phyloP scores from a whole-genome alignment of 1,140 invertebrate genomes.

The Watersipora subatra region DNA sequence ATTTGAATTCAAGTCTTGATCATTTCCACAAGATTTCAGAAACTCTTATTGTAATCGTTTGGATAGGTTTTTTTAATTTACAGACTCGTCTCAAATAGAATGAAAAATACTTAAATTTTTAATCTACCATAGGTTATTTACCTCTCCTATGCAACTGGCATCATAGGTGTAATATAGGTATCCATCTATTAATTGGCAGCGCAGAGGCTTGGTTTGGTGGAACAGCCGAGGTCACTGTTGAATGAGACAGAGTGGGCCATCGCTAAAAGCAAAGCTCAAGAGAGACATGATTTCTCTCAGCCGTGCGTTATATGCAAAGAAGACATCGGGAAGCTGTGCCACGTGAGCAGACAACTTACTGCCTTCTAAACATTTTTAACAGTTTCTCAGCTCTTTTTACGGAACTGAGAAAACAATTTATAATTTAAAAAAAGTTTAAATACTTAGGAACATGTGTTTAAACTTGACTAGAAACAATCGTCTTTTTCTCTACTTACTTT shows the following conservation, averaged over 20 bases:
- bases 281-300: conserved; percentile 30
- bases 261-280: conserved; percentile 30
- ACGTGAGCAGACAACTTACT: conserved; percentile 15
- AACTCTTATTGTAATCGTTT: too few species aligned
- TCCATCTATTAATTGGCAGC: conserved; percentile 20
- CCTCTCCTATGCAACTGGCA: too few species aligned
- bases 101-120: too few species aligned
- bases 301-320: conserved; percentile 42
- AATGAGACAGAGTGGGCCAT: conserved; percentile 30
- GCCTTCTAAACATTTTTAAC: not conserved
- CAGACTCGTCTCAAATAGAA: too few species aligned
- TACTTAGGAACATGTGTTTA: not conserved
- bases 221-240: conserved; percentile 20
- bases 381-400: not conserved
- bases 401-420: not conserved
- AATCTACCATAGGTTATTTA: too few species aligned
- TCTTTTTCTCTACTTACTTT: not conserved
- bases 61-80: too few species aligned
- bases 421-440: not conserved
- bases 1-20: too few species aligned
- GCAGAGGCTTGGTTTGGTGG: conserved; percentile 33
- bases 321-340: conserved; percentile 33
- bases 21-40: too few species aligned
- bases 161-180: too few species aligned
- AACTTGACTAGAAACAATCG: too few species aligned